Base-by-base conservation (phyloP, 2,113 vertebrate species). In the Dermatemys mawii region DNA sequence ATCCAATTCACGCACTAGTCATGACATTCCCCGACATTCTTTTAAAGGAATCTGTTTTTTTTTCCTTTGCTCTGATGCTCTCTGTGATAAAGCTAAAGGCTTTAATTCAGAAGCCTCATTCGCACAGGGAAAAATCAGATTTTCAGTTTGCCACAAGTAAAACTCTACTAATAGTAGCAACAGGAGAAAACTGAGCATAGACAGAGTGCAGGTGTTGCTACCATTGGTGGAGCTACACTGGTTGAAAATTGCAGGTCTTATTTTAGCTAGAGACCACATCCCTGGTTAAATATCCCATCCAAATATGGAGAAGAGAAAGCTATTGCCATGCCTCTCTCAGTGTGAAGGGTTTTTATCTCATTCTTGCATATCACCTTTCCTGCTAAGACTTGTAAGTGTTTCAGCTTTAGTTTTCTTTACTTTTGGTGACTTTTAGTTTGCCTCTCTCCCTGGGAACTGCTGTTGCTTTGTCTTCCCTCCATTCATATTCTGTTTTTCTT, bases 391-490 rank as follows among this genome's bases (percentile, higher is more conserved):
- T 96, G 88, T 87, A 51, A 96, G 83, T 93, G 88, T 95, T 96
- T 97, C 87, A 92, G 93, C 96, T 97, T 97, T 88, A 79, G 55
- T 96, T 96, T 93, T 86, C 95, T 97, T 97, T 97, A 63, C 92
- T 97, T 75, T 98, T 97, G 92, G 93, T 94, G 93, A 94, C 78
- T 94, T 93, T 88, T 91, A 83, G 57, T 92, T 93, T 96, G 94
- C 92, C 92, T 94, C 80, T 91, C 93, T 95, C 94, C 91, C 95
- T 97, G 93, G 95, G 96, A 96, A 97, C 95, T 94, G 96, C 94
- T 97, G 7, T 95, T 97, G 98, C 98, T 98, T 98, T 97, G 95
- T 98, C 96, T 98, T 97, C 98, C 97, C 93, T 87, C 98, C 97
- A 97, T 98, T 98, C 97, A 98, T 97, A 93, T 98, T 97, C 98